Percentiles rank a stretch among this genome's conserved stretches.
Conservation (phyloP, 2,113 vertebrate species). For the Leptobrachium leishanense region DNA sequence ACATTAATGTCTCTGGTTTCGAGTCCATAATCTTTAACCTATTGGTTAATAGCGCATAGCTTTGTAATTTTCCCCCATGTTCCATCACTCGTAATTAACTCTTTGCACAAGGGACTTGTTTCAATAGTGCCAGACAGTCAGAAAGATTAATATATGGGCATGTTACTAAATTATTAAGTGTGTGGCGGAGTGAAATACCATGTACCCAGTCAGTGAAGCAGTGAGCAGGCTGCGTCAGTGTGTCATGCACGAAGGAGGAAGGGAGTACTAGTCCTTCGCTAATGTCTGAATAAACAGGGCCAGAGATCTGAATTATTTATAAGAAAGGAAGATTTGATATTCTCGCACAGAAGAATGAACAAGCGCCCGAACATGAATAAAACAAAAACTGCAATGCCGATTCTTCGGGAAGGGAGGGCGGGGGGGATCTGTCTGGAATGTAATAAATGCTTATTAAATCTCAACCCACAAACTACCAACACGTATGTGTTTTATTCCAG, state of each 20-base stretch:
- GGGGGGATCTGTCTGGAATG: conserved; percentile 5
- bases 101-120: too few relatives aligned
- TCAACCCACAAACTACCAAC: not conserved
- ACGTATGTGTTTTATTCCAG: not conserved
- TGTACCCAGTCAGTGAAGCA: not conserved
- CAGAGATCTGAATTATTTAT: conserved; percentile 25
- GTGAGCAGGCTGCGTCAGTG: conserved; percentile 4
- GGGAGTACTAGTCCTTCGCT: not conserved
- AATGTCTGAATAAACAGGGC: conserved; percentile 4
- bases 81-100: too few relatives aligned
- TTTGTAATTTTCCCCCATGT: too few relatives aligned
- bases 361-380: conserved; percentile 24
- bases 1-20: too few relatives aligned
- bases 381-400: conserved; percentile 19
- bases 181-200: too few relatives aligned
- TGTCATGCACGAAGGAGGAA: not conserved
- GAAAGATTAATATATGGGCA: too few relatives aligned
- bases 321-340: conserved; percentile 12
- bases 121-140: too few relatives aligned
- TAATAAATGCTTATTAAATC: conserved; percentile 12
- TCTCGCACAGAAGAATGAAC: conserved; percentile 34
- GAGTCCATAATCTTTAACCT: too few relatives aligned
- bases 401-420: not conserved
- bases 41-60: too few relatives aligned
- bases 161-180: too few relatives aligned